These are phyloP conservation scores for Hyposoter dolosus DNA, from an alignment of 2,888 invertebrate species.

Conservation along the genomic window DNA sequence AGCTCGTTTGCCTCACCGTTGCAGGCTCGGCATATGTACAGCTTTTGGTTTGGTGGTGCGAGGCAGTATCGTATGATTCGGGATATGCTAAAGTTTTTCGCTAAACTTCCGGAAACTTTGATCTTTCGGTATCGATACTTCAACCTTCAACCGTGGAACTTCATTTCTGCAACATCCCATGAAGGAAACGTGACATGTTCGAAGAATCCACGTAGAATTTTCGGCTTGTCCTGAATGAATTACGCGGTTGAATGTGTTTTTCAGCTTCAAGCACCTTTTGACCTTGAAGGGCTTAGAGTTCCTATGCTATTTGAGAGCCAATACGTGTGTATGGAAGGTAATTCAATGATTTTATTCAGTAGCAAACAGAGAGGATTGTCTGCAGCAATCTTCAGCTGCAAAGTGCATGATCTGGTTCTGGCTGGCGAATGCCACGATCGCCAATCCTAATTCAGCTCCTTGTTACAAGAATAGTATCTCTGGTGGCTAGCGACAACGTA, in stretches of 20 bases:
- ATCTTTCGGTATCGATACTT: slow-evolving; percentile 8
- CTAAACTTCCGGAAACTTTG: not conserved
- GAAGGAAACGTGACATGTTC: not conserved
- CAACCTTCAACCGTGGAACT: not conserved
- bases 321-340: not conserved
- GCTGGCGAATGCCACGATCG: slow-evolving; percentile 6
- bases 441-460: slow-evolving; percentile 52
- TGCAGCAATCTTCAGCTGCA: not conserved
- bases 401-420: slow-evolving; percentile 8
- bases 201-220: not conserved
- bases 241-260: no score
- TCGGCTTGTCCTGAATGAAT: not conserved
- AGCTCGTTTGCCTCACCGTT: slow-evolving; percentile 70
- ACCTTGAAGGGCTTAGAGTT: no score
- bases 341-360: not conserved
- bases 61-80: slow-evolving; percentile 45
- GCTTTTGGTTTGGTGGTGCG: slow-evolving; percentile 50
- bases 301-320: not conserved
- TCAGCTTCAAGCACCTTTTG: no score
- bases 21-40: slow-evolving; percentile 54
- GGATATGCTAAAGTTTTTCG: slow-evolving; percentile 20
- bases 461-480: slow-evolving; percentile 51
- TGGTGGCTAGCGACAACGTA: slow-evolving; percentile 40
- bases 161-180: not conserved
- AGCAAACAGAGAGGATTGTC: not conserved